These are phyloP conservation scores for Gibbula magus DNA, from an alignment of 2,888 invertebrate genomes.

Conservation along the genomic window DNA sequence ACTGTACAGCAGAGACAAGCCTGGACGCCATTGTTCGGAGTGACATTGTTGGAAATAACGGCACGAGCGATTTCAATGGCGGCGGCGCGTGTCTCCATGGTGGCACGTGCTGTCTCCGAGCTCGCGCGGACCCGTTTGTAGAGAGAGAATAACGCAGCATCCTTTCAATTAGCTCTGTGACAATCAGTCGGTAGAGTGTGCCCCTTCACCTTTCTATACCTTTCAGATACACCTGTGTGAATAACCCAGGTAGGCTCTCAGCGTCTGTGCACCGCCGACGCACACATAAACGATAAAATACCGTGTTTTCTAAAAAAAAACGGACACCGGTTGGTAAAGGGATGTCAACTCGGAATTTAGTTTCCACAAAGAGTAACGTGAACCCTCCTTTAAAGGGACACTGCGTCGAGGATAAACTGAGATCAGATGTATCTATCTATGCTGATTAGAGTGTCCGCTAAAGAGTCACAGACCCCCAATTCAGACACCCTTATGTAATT, in stretches of 20 bases:
- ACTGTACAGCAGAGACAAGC: not conserved
- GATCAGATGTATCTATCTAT: too few species aligned
- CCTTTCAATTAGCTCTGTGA: constrained; percentile 8
- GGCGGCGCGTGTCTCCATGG: not conserved
- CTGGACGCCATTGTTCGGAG: not conserved
- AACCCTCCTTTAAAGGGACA: too few species aligned
- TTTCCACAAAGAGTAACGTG: too few species aligned
- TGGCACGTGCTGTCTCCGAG: not conserved
- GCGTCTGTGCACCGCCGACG: not conserved
- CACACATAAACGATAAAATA: too few species aligned
- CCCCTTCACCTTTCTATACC: constrained; percentile 1
- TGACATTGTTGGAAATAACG: constrained; percentile 17
- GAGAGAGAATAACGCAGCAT: constrained; percentile 5
- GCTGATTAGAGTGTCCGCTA: too few species aligned
- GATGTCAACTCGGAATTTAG: too few species aligned
- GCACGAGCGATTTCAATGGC: constrained; percentile 18
- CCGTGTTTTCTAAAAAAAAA: too few species aligned
- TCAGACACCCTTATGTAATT: too few species aligned
- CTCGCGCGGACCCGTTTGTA: not conserved
- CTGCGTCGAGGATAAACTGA: too few species aligned
- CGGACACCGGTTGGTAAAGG: too few species aligned
- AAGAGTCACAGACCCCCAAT: too few species aligned
- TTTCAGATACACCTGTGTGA: not conserved
- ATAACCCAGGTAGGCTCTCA: not conserved
- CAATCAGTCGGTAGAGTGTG: not conserved